A percentile compares a stretch with the other conserved stretches of the same genome.
Conservation (phyloP, 2,888 invertebrate species). For the Vesta saturnalis region DNA sequence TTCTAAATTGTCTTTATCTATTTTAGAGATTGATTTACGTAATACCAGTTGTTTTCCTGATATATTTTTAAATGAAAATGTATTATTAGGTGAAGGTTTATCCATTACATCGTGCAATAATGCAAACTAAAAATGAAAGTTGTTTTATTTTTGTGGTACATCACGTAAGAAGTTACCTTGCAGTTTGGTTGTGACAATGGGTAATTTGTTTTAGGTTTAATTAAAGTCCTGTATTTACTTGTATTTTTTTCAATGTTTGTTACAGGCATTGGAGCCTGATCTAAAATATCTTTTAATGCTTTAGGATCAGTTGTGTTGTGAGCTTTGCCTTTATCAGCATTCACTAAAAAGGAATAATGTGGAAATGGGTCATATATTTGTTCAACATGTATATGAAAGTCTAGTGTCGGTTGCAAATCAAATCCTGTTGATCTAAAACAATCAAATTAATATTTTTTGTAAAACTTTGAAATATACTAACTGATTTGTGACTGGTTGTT, state of each 20-base stretch:
- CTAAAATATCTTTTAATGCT: constrained; percentile 22
- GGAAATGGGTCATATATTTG: constrained; percentile 27
- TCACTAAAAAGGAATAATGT: constrained; percentile 11
- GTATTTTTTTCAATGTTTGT: constrained; percentile 13
- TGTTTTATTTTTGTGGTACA: background rate
- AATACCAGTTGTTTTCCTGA: constrained; percentile 14
- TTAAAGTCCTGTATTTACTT: constrained; percentile 18
- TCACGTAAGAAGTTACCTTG: background rate
- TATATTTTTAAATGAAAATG: background rate
- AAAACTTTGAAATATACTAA: constrained; percentile 11
- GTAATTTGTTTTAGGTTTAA: background rate
- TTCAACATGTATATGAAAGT: constrained; percentile 25
- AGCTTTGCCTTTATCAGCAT: constrained; percentile 5
- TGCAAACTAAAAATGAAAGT: constrained; percentile 14
- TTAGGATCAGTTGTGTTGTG: constrained; percentile 25
- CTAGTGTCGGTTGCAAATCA: constrained; percentile 21
- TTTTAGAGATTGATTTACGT: constrained; percentile 10
- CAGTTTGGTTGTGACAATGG: background rate
- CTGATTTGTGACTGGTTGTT: constrained; percentile 18
- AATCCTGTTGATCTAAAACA: constrained; percentile 11
- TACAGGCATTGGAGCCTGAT: constrained; percentile 20
- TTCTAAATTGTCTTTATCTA: constrained; percentile 18
- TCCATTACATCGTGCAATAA: constrained; percentile 13
- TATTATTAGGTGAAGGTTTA: background rate
- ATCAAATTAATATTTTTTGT: background rate